phyloP scores from a whole-genome alignment of 2,113 vertebrate genomes.

The Orcinus orca region DNA sequence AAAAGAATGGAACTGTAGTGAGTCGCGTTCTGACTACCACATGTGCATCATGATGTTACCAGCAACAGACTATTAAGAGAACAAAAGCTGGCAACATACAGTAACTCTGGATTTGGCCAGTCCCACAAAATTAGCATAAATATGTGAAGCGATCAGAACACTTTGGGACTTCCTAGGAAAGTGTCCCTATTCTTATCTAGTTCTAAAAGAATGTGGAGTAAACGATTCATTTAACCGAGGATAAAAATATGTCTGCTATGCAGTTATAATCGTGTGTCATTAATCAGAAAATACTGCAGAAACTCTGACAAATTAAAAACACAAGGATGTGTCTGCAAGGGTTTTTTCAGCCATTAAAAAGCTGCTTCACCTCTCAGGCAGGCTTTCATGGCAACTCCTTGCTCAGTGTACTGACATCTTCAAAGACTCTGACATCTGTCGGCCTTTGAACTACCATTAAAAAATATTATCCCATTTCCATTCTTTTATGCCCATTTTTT shows the following conservation, averaged over 20 bases:
- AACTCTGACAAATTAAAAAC: constrained; percentile 89
- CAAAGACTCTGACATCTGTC: constrained; percentile 94
- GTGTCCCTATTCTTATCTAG: constrained; percentile 83
- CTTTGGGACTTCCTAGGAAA: constrained; percentile 80
- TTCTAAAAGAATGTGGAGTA: constrained; percentile 83
- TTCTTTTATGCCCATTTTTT: constrained; percentile 96
- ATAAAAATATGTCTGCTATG: constrained; percentile 88
- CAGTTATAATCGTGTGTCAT: constrained; percentile 87
- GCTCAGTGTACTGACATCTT: constrained; percentile 89
- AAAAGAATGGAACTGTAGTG: constrained; percentile 56
- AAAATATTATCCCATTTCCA: constrained; percentile 93
- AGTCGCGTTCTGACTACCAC: constrained; percentile 54
- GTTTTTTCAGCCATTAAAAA: constrained; percentile 86
- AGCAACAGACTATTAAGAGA: constrained; percentile 79
- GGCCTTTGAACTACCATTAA: constrained; percentile 93
- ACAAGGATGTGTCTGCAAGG: constrained; percentile 88
- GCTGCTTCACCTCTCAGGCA: constrained; percentile 86
- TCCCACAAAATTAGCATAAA: constrained; percentile 84
- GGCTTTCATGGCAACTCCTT: constrained; percentile 86
- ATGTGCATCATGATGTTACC: constrained; percentile 69
- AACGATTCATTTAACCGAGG: constrained; percentile 84
- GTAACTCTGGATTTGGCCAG: constrained; percentile 76
- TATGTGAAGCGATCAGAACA: constrained; percentile 82
- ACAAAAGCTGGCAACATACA: constrained; percentile 82
- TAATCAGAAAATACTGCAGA: constrained; percentile 89